Base-by-base conservation (phyloP, 2,888 invertebrate species). In the Philhelius pedissequus region DNA sequence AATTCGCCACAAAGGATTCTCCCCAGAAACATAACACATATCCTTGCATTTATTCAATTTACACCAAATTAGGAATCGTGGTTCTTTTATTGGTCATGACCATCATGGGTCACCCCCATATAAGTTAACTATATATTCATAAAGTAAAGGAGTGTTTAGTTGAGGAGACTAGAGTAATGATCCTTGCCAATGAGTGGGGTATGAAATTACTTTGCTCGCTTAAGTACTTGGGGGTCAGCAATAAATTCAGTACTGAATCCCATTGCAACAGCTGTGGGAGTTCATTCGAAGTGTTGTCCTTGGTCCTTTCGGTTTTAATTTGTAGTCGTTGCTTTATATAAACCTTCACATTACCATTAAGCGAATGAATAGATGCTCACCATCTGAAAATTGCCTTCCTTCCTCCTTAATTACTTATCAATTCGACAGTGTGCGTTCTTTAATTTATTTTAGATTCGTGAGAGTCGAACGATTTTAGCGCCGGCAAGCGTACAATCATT, bases 21-120 rank as follows among this genome's bases (percentile, higher is more conserved):
- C n/a, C n/a, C n/a, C 22, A 22, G 22, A 22, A 35, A 13, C 32
- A n/a, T n/a, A 32, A 52, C 54, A 45, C 30, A 52, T 56, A 73
- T 62, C 68, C 62, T 38, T 69, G 54, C 68, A 69, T 45, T 80
- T 80, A 74, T 27, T 15, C 15, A 52, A 48, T 48, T 48, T 48
- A 22, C 27, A 27, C 15, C 18, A 56, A 69, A 54, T 64, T 62
- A 54, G 38, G 56, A 38, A 66, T 25, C 9, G 1, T 30, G 11
- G 3, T 15, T 15, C 3, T 8, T 15, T 9, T 1, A 0, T 27
- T 52, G 18, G 11, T 48, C 22, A 22, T 6, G n/a, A n/a, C 11
- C 22, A 3, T 4, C 20, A 22, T 3, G n/a, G n/a, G n/a, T n/a
- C n/a, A n/a, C n/a, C n/a, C n/a, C n/a, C n/a, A n/a, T n/a, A n/a